Conservation (phyloP, 2,113 vertebrate genomes). For the Zootoca vivipara region DNA sequence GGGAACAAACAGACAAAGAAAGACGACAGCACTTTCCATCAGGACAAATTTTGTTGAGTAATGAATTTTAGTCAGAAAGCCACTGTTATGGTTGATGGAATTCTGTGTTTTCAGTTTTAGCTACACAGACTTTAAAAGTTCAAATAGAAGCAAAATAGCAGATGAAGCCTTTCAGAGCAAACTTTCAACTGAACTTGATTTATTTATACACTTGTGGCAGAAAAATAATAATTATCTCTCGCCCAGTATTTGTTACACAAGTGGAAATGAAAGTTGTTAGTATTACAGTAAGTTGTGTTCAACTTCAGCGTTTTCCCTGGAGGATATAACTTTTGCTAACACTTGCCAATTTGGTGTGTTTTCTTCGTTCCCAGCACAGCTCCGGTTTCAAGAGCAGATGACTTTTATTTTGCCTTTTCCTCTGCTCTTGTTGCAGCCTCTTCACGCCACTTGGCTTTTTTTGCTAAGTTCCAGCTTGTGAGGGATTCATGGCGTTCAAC, state of each 20-base stretch:
- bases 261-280: background rate
- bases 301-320: background rate
- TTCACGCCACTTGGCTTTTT: conserved; percentile 78
- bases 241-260: background rate
- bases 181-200: background rate
- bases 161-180: background rate
- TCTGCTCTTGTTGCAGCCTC: conserved; percentile 57
- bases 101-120: background rate
- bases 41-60: background rate
- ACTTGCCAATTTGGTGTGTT: background rate
- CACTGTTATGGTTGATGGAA: background rate
- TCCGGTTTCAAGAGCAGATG: rapidly evolving
- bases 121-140: background rate
- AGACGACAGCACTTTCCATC: too few relatives aligned
- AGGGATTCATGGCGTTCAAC: conserved; percentile 75
- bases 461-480: conserved; percentile 78
- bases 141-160: background rate
- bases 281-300: background rate
- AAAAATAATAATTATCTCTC: background rate
- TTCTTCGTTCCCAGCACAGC: background rate
- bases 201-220: background rate
- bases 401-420: conserved; percentile 66
- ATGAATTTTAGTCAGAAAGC: background rate
- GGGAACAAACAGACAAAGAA: too few relatives aligned
- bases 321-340: background rate